phyloP scores from a whole-genome alignment of 2,113 vertebrate species.

The Saccopteryx bilineata region DNA sequence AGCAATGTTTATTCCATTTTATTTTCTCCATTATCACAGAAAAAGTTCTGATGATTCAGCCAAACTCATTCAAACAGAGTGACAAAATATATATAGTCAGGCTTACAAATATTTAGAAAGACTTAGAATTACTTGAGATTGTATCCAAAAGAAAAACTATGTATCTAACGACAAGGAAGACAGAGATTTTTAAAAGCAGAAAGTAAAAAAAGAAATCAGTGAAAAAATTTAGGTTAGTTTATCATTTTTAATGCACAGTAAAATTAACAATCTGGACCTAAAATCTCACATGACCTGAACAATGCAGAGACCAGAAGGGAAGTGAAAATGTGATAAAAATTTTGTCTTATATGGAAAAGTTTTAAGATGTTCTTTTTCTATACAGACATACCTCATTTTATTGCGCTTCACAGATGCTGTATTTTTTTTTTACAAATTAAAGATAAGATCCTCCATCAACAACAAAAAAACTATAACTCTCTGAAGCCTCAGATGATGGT shows the following conservation, averaged over 20 bases:
- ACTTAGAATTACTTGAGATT: neutral
- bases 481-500: too few relatives aligned
- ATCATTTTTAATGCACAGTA: neutral
- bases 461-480: too few relatives aligned
- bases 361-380: neutral
- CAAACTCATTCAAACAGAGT: too few relatives aligned
- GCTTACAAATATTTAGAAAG: neutral
- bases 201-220: neutral
- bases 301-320: neutral
- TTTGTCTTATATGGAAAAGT: neutral
- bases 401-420: too few relatives aligned
- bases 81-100: neutral
- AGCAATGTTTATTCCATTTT: too few relatives aligned
- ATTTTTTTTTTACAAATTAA: too few relatives aligned
- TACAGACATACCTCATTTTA: neutral
- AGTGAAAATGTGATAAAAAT: neutral
- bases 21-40: too few relatives aligned
- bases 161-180: neutral
- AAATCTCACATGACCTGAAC: neutral
- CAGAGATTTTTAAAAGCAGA: neutral
- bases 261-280: neutral
- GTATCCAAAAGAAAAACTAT: neutral
- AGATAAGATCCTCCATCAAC: too few relatives aligned
- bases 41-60: too few relatives aligned
- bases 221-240: neutral